Conservation (phyloP, 1,140 invertebrate genomes). For the Aphaenogaster rudis region DNA sequence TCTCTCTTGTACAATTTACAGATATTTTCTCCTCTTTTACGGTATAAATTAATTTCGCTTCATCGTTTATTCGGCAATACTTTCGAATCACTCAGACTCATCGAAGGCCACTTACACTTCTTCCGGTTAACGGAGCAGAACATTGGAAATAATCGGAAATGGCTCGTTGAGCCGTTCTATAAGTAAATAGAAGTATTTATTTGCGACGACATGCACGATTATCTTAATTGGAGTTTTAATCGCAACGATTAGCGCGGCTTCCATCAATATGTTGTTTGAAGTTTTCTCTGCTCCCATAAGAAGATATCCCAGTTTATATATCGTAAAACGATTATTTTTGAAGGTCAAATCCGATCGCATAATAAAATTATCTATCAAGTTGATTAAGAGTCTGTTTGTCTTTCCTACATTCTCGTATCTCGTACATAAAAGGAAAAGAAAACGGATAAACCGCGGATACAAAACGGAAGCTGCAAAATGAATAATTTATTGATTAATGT, state of each 20-base stretch:
- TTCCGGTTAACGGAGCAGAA: background rate
- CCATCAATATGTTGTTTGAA: background rate
- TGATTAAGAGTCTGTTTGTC: background rate
- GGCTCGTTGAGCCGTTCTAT: background rate
- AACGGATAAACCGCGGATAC: background rate
- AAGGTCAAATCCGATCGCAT: background rate
- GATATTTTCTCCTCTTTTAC: background rate
- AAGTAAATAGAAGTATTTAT: background rate
- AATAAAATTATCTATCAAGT: constrained; percentile 5
- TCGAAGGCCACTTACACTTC: background rate
- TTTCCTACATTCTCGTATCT: background rate
- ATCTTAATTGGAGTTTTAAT: constrained; percentile 37
- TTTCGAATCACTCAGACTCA: background rate
- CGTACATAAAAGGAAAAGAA: background rate
- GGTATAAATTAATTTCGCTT: background rate
- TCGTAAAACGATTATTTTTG: constrained; percentile 9
- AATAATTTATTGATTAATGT: background rate
- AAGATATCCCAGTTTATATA: background rate
- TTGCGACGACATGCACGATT: background rate
- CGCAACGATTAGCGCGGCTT: background rate
- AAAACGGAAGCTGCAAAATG: background rate
- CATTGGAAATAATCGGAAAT: background rate
- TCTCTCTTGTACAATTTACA: background rate
- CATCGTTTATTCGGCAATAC: background rate
- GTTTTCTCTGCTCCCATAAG: background rate